Percentiles rank a stretch among this genome's conserved stretches.
These are phyloP conservation scores for Eunapius fragilis DNA, from an alignment of 37 sponge, comb jelly and placozoan species.

Conservation along the genomic window DNA sequence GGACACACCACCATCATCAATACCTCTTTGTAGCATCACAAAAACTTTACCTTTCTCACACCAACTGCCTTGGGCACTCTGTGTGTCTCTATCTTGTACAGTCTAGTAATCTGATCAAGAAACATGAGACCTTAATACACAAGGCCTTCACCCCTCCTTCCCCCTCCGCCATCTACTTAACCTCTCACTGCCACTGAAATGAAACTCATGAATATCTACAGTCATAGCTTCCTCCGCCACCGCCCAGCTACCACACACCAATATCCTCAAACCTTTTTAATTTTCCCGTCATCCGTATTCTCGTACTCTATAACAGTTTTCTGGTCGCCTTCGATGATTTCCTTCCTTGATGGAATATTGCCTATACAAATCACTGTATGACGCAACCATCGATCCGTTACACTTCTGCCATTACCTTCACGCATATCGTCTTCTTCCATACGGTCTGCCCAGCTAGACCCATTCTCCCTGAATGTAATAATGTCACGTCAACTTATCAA, in stretches of 20 bases:
- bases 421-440: conserved; percentile 72
- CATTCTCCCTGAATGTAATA: too few species aligned
- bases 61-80: conserved; percentile 75
- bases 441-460: conserved; percentile 68
- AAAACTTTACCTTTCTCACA: conserved; percentile 32
- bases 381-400: not conserved
- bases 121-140: not conserved
- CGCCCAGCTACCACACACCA: not conserved
- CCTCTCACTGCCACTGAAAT: too few species aligned
- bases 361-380: conserved; percentile 8
- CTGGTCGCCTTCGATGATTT: conserved; percentile 69
- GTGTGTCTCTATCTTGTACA: conserved; percentile 65
- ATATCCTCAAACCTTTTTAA: conserved; percentile 58
- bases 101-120: conserved; percentile 43
- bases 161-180: too few species aligned
- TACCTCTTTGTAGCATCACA: not conserved
- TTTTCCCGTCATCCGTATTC: conserved; percentile 59
- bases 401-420: conserved; percentile 58
- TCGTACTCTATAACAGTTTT: conserved; percentile 71
- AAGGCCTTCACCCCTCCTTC: too few species aligned
- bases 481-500: too few species aligned
- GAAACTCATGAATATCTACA: too few species aligned
- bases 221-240: not conserved
- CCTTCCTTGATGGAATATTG: conserved; percentile 46
- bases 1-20: not conserved